Evolutionary conservation across 2,797 vertebrate genomes (phyloP).

Genomic region (Loriculus beryllinus): DNA sequence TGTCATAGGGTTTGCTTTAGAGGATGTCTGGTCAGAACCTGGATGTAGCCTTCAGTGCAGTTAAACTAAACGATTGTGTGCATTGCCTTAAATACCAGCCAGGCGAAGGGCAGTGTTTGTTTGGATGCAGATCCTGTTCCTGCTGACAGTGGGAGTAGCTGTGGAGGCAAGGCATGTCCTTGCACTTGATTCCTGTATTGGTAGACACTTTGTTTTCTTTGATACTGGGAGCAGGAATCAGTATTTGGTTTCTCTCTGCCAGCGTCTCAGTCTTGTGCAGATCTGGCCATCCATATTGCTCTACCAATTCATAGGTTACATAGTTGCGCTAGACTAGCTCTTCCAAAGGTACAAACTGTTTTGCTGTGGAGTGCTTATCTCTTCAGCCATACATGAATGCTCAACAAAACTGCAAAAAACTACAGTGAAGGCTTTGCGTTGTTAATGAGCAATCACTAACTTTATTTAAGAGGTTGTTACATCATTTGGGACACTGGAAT

Average conservation of each 20-base stretch:
- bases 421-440: background rate
- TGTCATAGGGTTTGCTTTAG: background rate
- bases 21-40: background rate
- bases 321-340: background rate
- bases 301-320: background rate
- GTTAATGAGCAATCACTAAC: background rate
- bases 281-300: background rate
- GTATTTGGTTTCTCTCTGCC: background rate
- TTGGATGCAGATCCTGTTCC: background rate
- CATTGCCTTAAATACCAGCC: background rate
- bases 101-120: background rate
- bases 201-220: background rate
- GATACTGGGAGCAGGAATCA: background rate
- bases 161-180: background rate
- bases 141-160: background rate
- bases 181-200: background rate
- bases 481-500: background rate
- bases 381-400: background rate
- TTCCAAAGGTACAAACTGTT: background rate
- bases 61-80: background rate
- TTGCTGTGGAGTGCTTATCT: background rate
- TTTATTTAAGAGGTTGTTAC: constrained; percentile 5
- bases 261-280: background rate
- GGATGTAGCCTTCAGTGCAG: background rate
- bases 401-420: background rate